Base-by-base conservation (phyloP, 2,113 vertebrate genomes). In the Cettia cetti region DNA sequence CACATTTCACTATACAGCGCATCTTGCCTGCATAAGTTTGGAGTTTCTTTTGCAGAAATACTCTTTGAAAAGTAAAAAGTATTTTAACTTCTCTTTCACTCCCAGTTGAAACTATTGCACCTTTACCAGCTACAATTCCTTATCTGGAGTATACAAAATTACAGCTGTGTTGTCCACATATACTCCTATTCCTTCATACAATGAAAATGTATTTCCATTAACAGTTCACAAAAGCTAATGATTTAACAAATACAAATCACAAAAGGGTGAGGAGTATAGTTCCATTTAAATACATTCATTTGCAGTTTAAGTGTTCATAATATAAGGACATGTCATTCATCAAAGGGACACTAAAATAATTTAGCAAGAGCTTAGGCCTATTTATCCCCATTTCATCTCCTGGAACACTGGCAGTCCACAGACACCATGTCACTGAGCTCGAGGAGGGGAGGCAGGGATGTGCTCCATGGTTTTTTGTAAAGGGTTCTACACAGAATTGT, bases 401-500 rank as follows among this genome's bases (percentile, higher is more conserved):
- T 42, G 50, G 33, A 83, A 74, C 54, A 33, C 2, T 15, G 31
- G 15, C 31, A 72, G 31, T 5, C 47, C n/a, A n/a, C 1, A 0
- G 37, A 6, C 15, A 23, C 50, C 0, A 0, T 10, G 28, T 39
- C 84, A 59, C 35, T 44, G 22, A 31, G 1, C 5, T 2, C 59
- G 27, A 35, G 33, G 28, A 93, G 27, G 7, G 8, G 11, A 66
- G 22, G 27, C 77, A 76, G 26, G 23, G 44, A 47, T 2, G 7
- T 9, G 37, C 27, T 44, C n/a, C 12, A 0, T 4, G 26, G 24
- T 17, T n/a, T 61, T 49, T 27, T 52, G 15, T 13, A 10, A 70
- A 77, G 15, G 72, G 35, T 7, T 54, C 30, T 33, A 54, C 52
- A 9, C 4, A 28, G 40, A 61, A 37, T 1, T 45, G 11, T 2